Base-by-base conservation (phyloP, 2,888 invertebrate species). In the Thymelicus sylvestris region DNA sequence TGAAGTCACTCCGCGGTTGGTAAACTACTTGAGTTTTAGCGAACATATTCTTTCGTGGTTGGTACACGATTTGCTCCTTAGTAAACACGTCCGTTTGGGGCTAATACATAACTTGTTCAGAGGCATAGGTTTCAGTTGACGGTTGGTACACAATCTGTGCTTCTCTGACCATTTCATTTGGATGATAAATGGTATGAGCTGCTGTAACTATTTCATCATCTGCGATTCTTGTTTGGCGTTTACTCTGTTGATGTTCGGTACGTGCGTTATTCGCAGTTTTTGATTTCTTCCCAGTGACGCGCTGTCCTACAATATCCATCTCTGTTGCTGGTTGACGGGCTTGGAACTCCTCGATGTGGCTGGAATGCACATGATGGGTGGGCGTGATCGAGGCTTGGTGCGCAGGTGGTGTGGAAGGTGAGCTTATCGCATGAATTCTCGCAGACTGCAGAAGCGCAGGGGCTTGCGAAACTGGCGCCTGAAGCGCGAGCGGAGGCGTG, bases 21-120 rank as follows among this genome's bases (percentile, higher is more conserved):
- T 68, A 63, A 10, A 63, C 55, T 10, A 63, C n/a, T 8, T 62
- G 63, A 15, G 44, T 44, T 24, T 62, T 15, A 57, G 68, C 62
- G 15, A 68, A 19, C 5, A n/a, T 63, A 44, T 52, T 52, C 0
- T 50, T 61, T 10, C n/a, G 7, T 8, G 61, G 67, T 44, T 67
- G 67, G 19, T 61, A 61, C 13, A 67, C n/a, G 41, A 67, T 44
- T 15, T 31, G 52, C 7, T 24, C n/a, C 10, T 10, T 31, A 3
- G 52, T 52, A 6, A 44, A 61, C 13, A 41, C 12, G 6, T 52
- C 44, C 1, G 61, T 67, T 7, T 39, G 13, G 1, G 67, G 52
- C 7, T 62, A 62, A 44, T 67, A 67, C 7, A 44, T n/a, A 4
- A 67, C 41, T 10, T 62, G 61, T 15, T 62, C 62, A 15, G 61